A percentile compares a stretch with the other conserved stretches of the same genome.
phyloP scores from a whole-genome alignment of 2,888 invertebrate species.

The Sisyra terminalis region DNA sequence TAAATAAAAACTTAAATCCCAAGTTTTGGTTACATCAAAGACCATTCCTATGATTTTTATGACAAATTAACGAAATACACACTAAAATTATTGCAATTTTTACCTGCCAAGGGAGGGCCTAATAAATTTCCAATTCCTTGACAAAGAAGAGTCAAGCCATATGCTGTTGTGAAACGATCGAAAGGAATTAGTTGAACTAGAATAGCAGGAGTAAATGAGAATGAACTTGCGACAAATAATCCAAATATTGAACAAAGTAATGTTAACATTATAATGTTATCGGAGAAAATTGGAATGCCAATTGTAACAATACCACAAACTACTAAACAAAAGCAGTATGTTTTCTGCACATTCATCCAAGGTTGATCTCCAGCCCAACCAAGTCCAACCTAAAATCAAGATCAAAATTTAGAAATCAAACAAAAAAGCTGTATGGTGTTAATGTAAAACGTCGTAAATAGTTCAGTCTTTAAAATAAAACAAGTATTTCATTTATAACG shows the following conservation, averaged over 20 bases:
- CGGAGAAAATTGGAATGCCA: constrained; percentile 31
- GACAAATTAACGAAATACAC: neutral
- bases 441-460: too few species aligned
- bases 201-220: constrained; percentile 80
- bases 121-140: constrained; percentile 86
- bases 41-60: constrained; percentile 28
- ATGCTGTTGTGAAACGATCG: constrained; percentile 83
- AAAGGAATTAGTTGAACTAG: constrained; percentile 76
- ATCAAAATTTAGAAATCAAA: neutral
- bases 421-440: too few species aligned
- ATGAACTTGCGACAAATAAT: constrained; percentile 79
- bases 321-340: constrained; percentile 65
- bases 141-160: constrained; percentile 73
- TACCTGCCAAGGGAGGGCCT: constrained; percentile 84
- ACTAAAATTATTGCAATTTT: neutral
- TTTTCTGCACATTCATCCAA: constrained; percentile 63
- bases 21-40: constrained; percentile 48
- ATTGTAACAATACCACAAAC: constrained; percentile 45
- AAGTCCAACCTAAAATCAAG: constrained; percentile 42
- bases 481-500: too few species aligned
- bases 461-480: constrained; percentile 12
- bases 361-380: constrained; percentile 83
- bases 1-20: constrained; percentile 66
- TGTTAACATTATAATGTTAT: constrained; percentile 24
- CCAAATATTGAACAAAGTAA: constrained; percentile 52